A percentile compares a stretch with the other conserved stretches of the same genome.
phyloP scores from a whole-genome alignment of 2,888 invertebrate genomes.

The Epistrophe eligans region DNA sequence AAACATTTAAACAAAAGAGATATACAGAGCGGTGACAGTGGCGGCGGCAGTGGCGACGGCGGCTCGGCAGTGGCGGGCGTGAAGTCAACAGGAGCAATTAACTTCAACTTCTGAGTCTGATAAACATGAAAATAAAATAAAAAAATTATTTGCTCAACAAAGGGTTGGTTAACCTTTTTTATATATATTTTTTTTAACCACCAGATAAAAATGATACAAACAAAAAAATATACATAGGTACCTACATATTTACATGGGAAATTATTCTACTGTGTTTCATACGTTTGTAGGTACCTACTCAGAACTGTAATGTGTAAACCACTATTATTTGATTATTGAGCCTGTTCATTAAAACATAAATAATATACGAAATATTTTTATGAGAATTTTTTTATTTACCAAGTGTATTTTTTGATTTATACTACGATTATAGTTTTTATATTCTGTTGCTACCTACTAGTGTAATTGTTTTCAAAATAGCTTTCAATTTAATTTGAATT shows the following conservation, averaged over 20 bases:
- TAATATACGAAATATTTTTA: background rate
- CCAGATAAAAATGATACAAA: constrained; percentile 7
- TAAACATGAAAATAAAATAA: constrained; percentile 37
- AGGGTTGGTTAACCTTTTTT: background rate
- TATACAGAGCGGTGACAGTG: background rate
- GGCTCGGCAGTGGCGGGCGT: no score
- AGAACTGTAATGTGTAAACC: constrained; percentile 2
- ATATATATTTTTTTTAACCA: background rate
- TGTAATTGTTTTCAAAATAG: no score
- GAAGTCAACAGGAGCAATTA: constrained; percentile 48
- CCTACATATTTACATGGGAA: background rate
- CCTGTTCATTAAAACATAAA: constrained; percentile 6
- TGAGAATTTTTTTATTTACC: background rate
- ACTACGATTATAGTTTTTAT: no score
- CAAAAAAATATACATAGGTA: background rate
- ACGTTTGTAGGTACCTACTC: background rate
- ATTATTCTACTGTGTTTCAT: background rate
- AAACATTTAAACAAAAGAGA: constrained; percentile 22
- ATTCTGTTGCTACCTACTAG: no score
- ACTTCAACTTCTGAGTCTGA: constrained; percentile 41
- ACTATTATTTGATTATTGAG: background rate
- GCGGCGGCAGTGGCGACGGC: no score
- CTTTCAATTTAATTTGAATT: no score
- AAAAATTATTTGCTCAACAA: constrained; percentile 40
- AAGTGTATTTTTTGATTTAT: no score